Percentiles rank a stretch among this genome's conserved stretches.
These are phyloP conservation scores for Deladenus siricidicola DNA, from an alignment of 2,888 invertebrate genomes.

Conservation along the genomic window DNA sequence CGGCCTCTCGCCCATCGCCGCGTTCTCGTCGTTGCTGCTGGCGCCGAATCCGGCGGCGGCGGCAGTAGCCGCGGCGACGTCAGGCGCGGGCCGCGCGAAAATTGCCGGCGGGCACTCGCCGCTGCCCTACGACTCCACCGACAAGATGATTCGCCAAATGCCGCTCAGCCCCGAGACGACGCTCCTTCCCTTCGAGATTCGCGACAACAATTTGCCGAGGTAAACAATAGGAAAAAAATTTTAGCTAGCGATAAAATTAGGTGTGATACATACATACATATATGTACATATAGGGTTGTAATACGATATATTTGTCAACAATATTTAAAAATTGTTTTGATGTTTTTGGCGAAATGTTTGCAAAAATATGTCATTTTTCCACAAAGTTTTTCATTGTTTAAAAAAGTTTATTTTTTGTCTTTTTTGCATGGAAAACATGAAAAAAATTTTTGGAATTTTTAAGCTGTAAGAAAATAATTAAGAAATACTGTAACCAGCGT, in stretches of 20 bases:
- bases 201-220: conserved; percentile 18
- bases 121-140: conserved; percentile 21
- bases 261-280: too few species aligned
- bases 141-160: conserved; percentile 17
- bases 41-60: not conserved
- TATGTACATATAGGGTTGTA: too few species aligned
- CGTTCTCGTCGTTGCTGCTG: not conserved
- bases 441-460: not conserved
- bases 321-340: too few species aligned
- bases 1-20: not conserved
- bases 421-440: not conserved
- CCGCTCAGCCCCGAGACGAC: conserved; percentile 1
- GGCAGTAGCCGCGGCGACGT: not conserved
- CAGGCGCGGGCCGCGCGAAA: too few species aligned
- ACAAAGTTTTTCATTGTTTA: too few species aligned
- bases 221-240: not conserved
- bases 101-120: conserved; percentile 16
- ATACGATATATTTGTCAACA: too few species aligned
- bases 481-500: too few species aligned
- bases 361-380: too few species aligned
- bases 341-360: too few species aligned
- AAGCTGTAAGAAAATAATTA: too few species aligned
- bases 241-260: too few species aligned
- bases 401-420: not conserved
- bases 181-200: conserved; percentile 21